A percentile compares a stretch with the other conserved stretches of the same genome.
Evolutionary conservation across 2,113 vertebrate genomes (phyloP).

Genomic region (Pelmatolapia mariae): DNA sequence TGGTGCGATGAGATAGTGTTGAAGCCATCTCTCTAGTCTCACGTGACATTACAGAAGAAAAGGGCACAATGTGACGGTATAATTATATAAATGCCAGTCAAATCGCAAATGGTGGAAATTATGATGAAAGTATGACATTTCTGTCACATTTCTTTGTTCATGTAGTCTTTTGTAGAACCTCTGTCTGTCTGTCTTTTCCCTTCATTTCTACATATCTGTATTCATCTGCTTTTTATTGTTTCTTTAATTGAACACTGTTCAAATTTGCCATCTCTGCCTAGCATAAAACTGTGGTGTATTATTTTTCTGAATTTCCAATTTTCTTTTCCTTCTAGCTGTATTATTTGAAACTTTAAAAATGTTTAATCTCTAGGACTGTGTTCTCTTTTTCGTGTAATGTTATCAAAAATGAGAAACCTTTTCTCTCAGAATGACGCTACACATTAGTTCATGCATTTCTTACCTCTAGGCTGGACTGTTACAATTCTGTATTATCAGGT

Average conservation of each 20-base stretch:
- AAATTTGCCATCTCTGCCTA: not conserved
- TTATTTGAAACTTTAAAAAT: not conserved
- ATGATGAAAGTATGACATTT: not conserved
- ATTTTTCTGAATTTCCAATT: not conserved
- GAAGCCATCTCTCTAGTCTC: not conserved
- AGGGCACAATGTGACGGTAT: not conserved
- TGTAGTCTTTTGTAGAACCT: not conserved
- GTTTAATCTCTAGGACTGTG: not conserved
- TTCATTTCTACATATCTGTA: not conserved
- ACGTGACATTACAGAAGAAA: not conserved
- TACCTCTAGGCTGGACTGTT: not conserved
- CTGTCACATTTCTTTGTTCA: not conserved
- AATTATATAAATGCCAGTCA: not conserved
- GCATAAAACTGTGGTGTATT: not conserved
- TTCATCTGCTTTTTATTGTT: not conserved
- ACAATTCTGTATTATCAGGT: not conserved
- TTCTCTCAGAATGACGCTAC: not conserved
- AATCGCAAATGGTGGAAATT: not conserved
- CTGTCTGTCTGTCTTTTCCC: not conserved
- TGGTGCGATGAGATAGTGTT: not conserved
- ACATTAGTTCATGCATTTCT: not conserved
- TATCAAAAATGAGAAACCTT: not conserved
- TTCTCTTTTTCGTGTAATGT: not conserved
- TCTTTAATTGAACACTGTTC: not conserved
- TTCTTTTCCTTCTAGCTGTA: not conserved